phyloP scores from a whole-genome alignment of 1,140 invertebrate genomes.

The Battus philenor region DNA sequence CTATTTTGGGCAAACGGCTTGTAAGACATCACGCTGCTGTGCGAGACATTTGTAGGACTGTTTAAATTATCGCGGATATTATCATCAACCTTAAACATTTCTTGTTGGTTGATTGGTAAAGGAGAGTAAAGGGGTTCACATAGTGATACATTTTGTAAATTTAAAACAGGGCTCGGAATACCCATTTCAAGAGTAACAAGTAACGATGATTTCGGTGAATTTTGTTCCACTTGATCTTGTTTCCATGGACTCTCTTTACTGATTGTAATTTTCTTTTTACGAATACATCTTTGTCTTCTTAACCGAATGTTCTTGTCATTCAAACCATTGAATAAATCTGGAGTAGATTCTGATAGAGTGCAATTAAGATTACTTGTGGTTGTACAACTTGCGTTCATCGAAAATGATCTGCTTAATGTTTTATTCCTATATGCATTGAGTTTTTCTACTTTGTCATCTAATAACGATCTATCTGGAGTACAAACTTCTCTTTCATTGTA shows the following conservation, averaged over 20 bases:
- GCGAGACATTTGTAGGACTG: slow-evolving; percentile 49
- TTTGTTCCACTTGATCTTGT: slow-evolving; percentile 33
- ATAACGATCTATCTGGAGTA: slow-evolving; percentile 45
- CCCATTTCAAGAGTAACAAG: slow-evolving; percentile 52
- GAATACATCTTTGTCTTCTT: slow-evolving; percentile 60
- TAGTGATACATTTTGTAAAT: slow-evolving; percentile 44
- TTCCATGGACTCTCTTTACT: slow-evolving; percentile 58
- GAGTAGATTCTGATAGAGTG: slow-evolving; percentile 57
- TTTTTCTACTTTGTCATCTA: slow-evolving; percentile 28
- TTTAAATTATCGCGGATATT: no score
- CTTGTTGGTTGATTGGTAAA: slow-evolving; percentile 16
- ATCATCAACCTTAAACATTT: no score
- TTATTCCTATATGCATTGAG: slow-evolving; percentile 21
- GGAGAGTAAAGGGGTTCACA: slow-evolving; percentile 38
- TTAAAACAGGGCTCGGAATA: slow-evolving; percentile 49
- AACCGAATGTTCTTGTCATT: slow-evolving; percentile 45
- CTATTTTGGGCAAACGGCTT: slow-evolving; percentile 35
- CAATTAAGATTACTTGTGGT: slow-evolving; percentile 37
- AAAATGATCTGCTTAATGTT: slow-evolving; percentile 47
- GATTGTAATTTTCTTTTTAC: slow-evolving; percentile 62
- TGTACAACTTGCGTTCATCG: slow-evolving; percentile 39
- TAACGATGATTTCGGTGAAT: slow-evolving; percentile 41
- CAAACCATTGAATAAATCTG: slow-evolving; percentile 41
- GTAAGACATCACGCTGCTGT: slow-evolving; percentile 53
- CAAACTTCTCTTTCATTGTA: slow-evolving; percentile 67